These are phyloP conservation scores for Bathynomus jamesi DNA, from an alignment of 1,140 invertebrate species.

Conservation along the genomic window DNA sequence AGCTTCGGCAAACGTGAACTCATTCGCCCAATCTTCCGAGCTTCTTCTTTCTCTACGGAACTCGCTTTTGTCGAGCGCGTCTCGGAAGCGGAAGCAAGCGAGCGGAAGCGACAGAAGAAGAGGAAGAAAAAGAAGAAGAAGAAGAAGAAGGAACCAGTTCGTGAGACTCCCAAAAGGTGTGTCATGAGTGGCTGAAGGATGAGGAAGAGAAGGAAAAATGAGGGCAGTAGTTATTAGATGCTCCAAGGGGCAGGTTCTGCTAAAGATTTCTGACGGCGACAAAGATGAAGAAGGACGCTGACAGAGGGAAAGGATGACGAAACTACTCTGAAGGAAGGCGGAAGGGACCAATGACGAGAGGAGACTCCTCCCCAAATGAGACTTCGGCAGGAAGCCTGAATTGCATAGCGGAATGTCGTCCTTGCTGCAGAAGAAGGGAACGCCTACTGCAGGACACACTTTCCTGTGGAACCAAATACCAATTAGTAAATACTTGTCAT, in stretches of 20 bases:
- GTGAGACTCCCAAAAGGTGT: too few relatives aligned
- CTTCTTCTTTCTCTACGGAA: too few relatives aligned
- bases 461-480: background rate
- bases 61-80: too few relatives aligned
- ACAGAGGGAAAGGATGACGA: background rate
- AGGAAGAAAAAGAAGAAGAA: background rate
- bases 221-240: too few relatives aligned
- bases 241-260: background rate
- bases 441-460: background rate
- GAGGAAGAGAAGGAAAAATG: too few relatives aligned
- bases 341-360: background rate
- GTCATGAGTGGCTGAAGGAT: too few relatives aligned
- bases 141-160: background rate
- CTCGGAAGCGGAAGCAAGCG: background rate
- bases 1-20: too few relatives aligned
- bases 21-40: too few relatives aligned
- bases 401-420: background rate
- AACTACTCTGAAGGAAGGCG: background rate
- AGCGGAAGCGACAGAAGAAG: background rate
- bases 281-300: background rate
- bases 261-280: background rate
- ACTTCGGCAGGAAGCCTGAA: background rate
- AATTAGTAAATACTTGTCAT: too few relatives aligned
- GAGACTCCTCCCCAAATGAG: background rate
- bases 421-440: background rate